A percentile compares a stretch with the other conserved stretches of the same genome.
Evolutionary conservation across 2,113 vertebrate genomes (phyloP).

Genomic region (Centropristis striata): DNA sequence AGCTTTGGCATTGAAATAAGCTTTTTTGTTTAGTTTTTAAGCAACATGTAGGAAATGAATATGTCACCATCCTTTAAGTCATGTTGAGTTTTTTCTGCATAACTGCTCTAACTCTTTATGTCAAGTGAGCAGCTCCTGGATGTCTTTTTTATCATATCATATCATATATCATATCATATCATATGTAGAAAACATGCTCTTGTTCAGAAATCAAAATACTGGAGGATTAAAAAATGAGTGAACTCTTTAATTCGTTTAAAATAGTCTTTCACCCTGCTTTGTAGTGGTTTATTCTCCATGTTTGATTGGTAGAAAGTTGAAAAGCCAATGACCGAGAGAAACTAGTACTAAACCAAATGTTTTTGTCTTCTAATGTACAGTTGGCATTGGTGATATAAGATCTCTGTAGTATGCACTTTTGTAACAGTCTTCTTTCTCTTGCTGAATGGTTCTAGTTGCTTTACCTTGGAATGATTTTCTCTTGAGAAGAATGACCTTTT

Average conservation of each 20-base stretch:
- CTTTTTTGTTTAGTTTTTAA: neutral
- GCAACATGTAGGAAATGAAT: neutral
- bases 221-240: neutral
- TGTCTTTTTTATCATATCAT: too few relatives aligned
- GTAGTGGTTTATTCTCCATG: too few relatives aligned
- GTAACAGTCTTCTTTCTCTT: constrained; percentile 11
- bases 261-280: neutral
- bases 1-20: too few relatives aligned
- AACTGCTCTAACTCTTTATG: constrained; percentile 14
- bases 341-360: neutral
- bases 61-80: neutral
- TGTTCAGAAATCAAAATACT: neutral
- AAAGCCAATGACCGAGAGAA: too few relatives aligned
- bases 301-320: too few relatives aligned
- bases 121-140: constrained; percentile 42
- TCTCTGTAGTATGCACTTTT: constrained; percentile 19
- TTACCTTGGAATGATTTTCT: neutral
- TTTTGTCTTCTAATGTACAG: constrained; percentile 69
- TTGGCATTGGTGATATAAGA: constrained; percentile 32
- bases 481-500: neutral
- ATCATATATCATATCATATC: too few relatives aligned
- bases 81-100: constrained; percentile 29
- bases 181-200: neutral
- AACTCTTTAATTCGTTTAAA: neutral
- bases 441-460: neutral